Evolutionary conservation across 2,888 invertebrate species (phyloP).

Genomic region (Himalopsyche tibetana): DNA sequence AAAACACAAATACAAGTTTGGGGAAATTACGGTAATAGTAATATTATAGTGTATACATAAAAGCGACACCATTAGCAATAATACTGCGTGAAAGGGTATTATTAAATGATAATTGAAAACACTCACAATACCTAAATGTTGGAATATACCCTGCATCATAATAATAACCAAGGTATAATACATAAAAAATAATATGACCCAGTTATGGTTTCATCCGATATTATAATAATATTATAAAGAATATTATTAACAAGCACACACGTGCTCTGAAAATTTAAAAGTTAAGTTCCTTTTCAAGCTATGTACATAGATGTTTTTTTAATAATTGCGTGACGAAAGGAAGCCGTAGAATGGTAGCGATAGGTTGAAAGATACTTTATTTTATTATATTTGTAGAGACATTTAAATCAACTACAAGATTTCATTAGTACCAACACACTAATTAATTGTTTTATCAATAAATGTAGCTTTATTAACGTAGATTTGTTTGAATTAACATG

Average conservation of each 20-base stretch:
- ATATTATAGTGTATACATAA: not conserved
- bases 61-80: not conserved
- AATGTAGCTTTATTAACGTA: no score
- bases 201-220: not conserved
- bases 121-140: not conserved
- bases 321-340: no score
- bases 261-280: not conserved
- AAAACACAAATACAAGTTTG: no score
- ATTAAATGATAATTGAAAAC: conserved; percentile 5
- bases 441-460: no score
- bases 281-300: not conserved
- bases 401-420: no score
- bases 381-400: no score
- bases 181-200: not conserved
- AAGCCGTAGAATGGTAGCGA: no score
- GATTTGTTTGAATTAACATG: no score
- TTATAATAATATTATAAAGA: not conserved
- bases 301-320: no score
- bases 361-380: no score
- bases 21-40: no score
- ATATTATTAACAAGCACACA: not conserved
- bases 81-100: not conserved
- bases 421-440: no score
- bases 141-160: not conserved
- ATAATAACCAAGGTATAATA: not conserved